Conservation (phyloP, 2,797 vertebrate genomes). For the Calcarius lapponicus region DNA sequence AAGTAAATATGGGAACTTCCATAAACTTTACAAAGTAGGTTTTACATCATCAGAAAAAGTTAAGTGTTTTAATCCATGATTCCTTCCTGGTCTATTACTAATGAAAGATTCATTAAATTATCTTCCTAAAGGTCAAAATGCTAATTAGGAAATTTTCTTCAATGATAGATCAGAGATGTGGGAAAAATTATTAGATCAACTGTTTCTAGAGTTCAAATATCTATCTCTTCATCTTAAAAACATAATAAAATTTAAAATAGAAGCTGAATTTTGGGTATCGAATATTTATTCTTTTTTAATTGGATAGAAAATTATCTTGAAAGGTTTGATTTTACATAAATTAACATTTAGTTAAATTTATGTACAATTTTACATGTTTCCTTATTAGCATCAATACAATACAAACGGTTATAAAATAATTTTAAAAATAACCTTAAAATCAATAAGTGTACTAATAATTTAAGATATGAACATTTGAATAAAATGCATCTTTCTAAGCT, state of each 20-base stretch:
- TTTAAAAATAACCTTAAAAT: background rate
- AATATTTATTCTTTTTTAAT: background rate
- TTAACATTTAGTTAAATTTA: background rate
- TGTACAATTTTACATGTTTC: background rate
- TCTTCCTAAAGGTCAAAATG: constrained; percentile 71
- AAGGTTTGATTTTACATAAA: background rate
- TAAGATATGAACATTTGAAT: background rate
- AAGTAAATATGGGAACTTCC: background rate
- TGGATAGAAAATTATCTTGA: background rate
- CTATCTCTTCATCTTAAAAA: constrained; percentile 8
- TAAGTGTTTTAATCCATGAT: constrained; percentile 16
- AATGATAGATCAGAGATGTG: constrained; percentile 51
- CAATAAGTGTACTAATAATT: background rate
- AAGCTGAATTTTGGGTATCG: background rate
- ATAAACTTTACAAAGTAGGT: background rate
- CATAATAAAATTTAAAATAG: background rate
- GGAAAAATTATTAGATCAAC: constrained; percentile 50
- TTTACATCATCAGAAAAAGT: constrained; percentile 34
- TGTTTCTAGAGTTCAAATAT: constrained; percentile 44
- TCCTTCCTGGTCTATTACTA: constrained; percentile 48
- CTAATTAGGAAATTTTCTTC: constrained; percentile 69
- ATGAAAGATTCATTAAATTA: constrained; percentile 67
- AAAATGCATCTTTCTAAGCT: background rate
- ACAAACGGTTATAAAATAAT: background rate
- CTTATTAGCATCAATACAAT: background rate